These are phyloP conservation scores for Drosophila varians DNA, from an alignment of 1,140 invertebrate species.

Conservation along the genomic window DNA sequence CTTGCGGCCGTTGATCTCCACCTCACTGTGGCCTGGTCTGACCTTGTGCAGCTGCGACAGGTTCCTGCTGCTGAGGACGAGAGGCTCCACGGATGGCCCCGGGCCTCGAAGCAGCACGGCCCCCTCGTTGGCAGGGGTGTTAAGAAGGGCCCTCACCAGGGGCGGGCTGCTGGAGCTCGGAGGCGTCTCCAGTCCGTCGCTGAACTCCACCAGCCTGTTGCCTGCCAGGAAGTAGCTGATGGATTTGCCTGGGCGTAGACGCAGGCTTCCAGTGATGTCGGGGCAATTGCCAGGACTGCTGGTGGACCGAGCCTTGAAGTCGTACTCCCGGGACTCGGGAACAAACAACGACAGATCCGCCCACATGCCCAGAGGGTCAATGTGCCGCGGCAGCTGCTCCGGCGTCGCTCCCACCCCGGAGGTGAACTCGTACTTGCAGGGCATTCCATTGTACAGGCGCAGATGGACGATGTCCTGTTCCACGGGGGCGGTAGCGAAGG, in stretches of 20 bases:
- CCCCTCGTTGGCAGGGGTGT: conserved; percentile 44
- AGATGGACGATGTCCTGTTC: conserved; percentile 86
- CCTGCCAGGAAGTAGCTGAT: conserved; percentile 83
- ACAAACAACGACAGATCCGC: conserved; percentile 37
- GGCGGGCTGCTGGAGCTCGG: conserved; percentile 10
- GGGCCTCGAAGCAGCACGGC: conserved; percentile 26
- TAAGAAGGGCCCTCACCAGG: conserved; percentile 57
- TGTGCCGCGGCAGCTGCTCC: neutral
- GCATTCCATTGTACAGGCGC: conserved; percentile 88
- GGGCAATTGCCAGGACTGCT: conserved; percentile 40
- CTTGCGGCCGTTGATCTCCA: conserved; percentile 71
- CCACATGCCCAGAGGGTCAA: conserved; percentile 66
- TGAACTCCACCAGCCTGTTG: conserved; percentile 48
- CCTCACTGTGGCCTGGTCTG: conserved; percentile 79
- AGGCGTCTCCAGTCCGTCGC: conserved; percentile 52
- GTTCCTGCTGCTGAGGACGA: conserved; percentile 33
- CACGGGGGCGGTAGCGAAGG: conserved; percentile 85
- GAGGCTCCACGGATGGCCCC: neutral
- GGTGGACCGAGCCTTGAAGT: conserved; percentile 25
- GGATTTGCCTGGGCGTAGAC: conserved; percentile 70
- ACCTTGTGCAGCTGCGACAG: conserved; percentile 82
- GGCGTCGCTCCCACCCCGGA: neutral
- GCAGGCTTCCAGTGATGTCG: conserved; percentile 37
- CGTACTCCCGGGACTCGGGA: conserved; percentile 15
- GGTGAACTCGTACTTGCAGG: conserved; percentile 81